Evolutionary conservation across 37 sponge, comb jelly and placozoan genomes (phyloP).

Genomic region (Tethya wilhelma): DNA sequence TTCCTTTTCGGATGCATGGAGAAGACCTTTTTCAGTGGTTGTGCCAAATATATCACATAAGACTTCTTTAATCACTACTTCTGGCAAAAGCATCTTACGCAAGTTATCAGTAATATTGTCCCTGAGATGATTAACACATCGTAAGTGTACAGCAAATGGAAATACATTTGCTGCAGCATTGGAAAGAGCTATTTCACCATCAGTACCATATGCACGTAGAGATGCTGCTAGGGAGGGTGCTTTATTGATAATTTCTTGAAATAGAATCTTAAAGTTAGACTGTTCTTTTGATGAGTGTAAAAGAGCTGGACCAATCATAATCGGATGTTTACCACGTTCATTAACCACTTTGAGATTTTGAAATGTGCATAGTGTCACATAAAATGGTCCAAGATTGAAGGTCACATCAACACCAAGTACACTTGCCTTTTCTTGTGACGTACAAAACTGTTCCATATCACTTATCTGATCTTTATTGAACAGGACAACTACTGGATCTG

Average conservation of each 20-base stretch:
- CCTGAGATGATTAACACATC: conserved; percentile 25
- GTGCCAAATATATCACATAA: conserved; percentile 25
- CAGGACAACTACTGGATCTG: too few relatives aligned
- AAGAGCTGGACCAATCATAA: background rate
- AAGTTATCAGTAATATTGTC: conserved; percentile 8
- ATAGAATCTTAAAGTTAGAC: conserved; percentile 8
- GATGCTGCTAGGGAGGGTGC: conserved; percentile 7
- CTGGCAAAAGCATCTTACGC: conserved; percentile 9
- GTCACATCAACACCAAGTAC: conserved; percentile 23
- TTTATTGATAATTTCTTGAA: background rate
- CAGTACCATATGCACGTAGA: conserved; percentile 14
- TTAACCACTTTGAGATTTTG: background rate
- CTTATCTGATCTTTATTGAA: background rate
- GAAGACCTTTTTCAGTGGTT: background rate
- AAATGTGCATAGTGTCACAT: background rate
- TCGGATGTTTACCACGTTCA: too few relatives aligned
- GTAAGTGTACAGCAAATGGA: conserved; percentile 20
- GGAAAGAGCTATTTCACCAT: conserved; percentile 16
- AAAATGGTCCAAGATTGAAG: background rate
- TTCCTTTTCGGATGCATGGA: conserved; percentile 11
- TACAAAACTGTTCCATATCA: conserved; percentile 21
- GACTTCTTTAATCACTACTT: conserved; percentile 9
- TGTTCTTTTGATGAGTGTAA: conserved; percentile 15
- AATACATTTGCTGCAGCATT: conserved; percentile 16
- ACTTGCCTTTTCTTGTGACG: background rate